Conservation (phyloP, 2,888 invertebrate species). For the Operophtera brumata region DNA sequence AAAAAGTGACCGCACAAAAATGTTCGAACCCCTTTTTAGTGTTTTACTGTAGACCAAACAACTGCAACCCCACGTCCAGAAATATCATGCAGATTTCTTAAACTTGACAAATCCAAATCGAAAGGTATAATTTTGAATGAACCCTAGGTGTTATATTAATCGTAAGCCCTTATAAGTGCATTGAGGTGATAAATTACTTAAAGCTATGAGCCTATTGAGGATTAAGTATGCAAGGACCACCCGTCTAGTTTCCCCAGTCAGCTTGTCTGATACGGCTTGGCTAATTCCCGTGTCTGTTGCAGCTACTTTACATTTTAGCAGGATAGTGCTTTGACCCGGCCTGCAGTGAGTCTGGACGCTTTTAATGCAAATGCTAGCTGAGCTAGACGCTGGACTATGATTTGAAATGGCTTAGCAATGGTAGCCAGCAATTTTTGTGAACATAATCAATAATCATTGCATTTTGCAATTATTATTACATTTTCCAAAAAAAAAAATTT, state of each 20-base stretch:
- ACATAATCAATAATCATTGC: too few relatives aligned
- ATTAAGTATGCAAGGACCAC: constrained; percentile 17
- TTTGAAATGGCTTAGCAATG: not conserved
- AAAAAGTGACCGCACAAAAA: too few relatives aligned
- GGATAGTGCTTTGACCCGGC: constrained; percentile 32
- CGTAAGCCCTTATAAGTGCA: not conserved
- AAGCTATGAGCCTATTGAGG: constrained; percentile 5
- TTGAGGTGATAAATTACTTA: not conserved
- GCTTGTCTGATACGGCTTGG: not conserved
- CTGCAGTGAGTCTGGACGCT: constrained; percentile 27
- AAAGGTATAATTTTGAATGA: not conserved
- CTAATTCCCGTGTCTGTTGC: constrained; percentile 15
- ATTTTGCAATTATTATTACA: too few relatives aligned
- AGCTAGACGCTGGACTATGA: not conserved
- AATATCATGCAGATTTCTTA: too few relatives aligned
- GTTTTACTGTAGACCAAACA: too few relatives aligned
- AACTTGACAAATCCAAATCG: not conserved
- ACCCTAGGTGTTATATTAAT: not conserved
- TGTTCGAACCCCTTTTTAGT: too few relatives aligned
- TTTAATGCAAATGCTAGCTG: constrained; percentile 38
- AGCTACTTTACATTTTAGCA: constrained; percentile 19
- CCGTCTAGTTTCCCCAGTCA: constrained; percentile 3
- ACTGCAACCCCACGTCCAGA: too few relatives aligned
- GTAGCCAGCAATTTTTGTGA: too few relatives aligned
- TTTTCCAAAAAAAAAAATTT: too few relatives aligned